Base-by-base conservation (phyloP, 2,888 invertebrate species). In the Andrena chrysosceles region DNA sequence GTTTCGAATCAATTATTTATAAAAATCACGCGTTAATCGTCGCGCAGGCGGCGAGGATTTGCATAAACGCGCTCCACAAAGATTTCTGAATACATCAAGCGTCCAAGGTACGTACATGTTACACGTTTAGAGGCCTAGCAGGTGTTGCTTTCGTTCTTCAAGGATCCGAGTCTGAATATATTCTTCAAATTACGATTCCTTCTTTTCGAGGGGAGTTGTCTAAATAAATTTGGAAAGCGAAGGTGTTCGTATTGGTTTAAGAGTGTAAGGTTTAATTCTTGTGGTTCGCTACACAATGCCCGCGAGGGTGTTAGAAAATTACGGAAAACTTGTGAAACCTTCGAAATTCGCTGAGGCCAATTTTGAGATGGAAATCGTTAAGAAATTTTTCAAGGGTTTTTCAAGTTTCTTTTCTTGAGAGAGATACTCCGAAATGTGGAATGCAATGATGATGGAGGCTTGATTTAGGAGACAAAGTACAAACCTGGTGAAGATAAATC, bases 21-120 rank as follows among this genome's bases (percentile, higher is more conserved):
- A 69, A 56, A 69, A 77, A 82, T 54, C 35, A 16, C 23, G 49
- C 42, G 56, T 42, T 72, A 73, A 83, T 48, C 72, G 56, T 42
- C 54, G 82, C 72, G 77, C 77, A 77, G 82, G 82, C 83, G 83
- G 52, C 10, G 16, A 26, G 26, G 16, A 83, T 83, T 72, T 82
- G 62, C 83, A 82, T 83, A 83, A 77, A 23, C 48, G 64, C 42
- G 42, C n/a, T 76, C 72, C 62, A 71, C 67, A 69, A 68, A 59
- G 59, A 81, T 23, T 35, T 20, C 56, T 42, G 59, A 56, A 71
- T 59, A 64, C 52, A 73, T 54, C 62, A 72, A 26, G 33, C 67
- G 48, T 62, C 31, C 42, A 49, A 62, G 33, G 60, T 76, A 81
- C 31, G 54, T 54, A 20, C 54, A 0, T 20, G 49, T 76, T n/a